Percentiles rank a stretch among this genome's conserved stretches.
These are phyloP conservation scores for Macrobrachium nipponense DNA, from an alignment of 1,140 invertebrate species.

Conservation along the genomic window DNA sequence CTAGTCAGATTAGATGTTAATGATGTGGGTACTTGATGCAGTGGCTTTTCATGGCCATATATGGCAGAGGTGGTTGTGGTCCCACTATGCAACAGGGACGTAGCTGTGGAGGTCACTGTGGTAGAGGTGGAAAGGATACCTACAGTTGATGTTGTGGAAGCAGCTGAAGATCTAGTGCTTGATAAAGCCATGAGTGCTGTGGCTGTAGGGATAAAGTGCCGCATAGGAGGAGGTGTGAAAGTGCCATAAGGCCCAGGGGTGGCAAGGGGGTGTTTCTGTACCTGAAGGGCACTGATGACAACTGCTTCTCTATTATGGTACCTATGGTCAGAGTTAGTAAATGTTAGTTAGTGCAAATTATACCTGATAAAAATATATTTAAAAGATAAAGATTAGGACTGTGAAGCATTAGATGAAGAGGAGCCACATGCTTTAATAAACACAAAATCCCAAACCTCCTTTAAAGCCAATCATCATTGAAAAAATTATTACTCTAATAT, in stretches of 20 bases:
- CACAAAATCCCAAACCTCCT: too few relatives aligned
- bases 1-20: slow-evolving; percentile 28
- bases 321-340: slow-evolving; percentile 69
- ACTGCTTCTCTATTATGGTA: slow-evolving; percentile 93
- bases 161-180: slow-evolving; percentile 29
- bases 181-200: slow-evolving; percentile 65
- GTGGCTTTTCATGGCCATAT: too few relatives aligned
- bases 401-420: too few relatives aligned
- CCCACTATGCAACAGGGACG: slow-evolving; percentile 40
- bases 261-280: slow-evolving; percentile 90
- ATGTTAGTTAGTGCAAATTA: slow-evolving; percentile 61
- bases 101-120: slow-evolving; percentile 38
- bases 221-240: slow-evolving; percentile 73
- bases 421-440: too few relatives aligned
- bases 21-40: slow-evolving; percentile 5
- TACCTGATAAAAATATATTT: slow-evolving; percentile 34
- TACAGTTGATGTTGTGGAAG: neutral
- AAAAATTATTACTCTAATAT: too few relatives aligned
- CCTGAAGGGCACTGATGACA: slow-evolving; percentile 91
- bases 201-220: slow-evolving; percentile 69
- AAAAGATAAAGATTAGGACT: too few relatives aligned
- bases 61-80: neutral
- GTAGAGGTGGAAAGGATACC: neutral
- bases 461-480: too few relatives aligned
- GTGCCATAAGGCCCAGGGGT: slow-evolving; percentile 83